Conservation (phyloP, 2,113 vertebrate species). For the Hippopotamus amphibius region DNA sequence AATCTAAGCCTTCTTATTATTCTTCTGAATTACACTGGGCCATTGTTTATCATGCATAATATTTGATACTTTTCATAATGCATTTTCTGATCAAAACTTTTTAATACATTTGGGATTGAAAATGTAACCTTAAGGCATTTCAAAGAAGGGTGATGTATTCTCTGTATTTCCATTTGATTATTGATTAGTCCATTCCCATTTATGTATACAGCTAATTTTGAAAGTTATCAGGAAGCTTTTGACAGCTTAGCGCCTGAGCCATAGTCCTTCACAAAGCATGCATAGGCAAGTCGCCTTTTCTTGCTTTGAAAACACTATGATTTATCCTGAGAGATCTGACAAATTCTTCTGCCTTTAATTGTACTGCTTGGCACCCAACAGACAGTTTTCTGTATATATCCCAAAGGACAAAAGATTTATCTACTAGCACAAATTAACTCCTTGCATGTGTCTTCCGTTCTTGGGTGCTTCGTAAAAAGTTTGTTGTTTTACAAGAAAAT, state of each 20-base stretch:
- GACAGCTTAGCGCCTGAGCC: not conserved
- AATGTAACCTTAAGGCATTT: conserved; percentile 24
- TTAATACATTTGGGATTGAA: not conserved
- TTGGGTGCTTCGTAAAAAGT: not conserved
- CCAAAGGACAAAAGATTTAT: not conserved
- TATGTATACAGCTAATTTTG: not conserved
- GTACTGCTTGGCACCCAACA: not conserved
- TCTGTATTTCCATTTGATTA: not conserved
- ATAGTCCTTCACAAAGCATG: not conserved
- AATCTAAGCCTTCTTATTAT: not conserved
- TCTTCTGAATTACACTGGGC: not conserved
- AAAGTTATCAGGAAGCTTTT: not conserved
- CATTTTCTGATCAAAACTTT: not conserved
- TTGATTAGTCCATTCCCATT: not conserved
- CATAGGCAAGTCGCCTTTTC: not conserved
- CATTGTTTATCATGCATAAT: not conserved
- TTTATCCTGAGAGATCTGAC: conserved; percentile 37
- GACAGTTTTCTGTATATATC: not conserved
- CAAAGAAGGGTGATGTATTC: not conserved
- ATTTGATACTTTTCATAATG: not conserved
- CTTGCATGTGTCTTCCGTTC: not conserved
- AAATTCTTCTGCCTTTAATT: conserved; percentile 41
- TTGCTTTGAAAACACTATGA: not conserved
- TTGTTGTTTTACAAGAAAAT: conserved; percentile 21
- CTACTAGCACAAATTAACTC: not conserved